A percentile compares a stretch with the other conserved stretches of the same genome.
These are phyloP conservation scores for Dryoscopus gambensis DNA, from an alignment of 2,113 vertebrate species.

Conservation along the genomic window DNA sequence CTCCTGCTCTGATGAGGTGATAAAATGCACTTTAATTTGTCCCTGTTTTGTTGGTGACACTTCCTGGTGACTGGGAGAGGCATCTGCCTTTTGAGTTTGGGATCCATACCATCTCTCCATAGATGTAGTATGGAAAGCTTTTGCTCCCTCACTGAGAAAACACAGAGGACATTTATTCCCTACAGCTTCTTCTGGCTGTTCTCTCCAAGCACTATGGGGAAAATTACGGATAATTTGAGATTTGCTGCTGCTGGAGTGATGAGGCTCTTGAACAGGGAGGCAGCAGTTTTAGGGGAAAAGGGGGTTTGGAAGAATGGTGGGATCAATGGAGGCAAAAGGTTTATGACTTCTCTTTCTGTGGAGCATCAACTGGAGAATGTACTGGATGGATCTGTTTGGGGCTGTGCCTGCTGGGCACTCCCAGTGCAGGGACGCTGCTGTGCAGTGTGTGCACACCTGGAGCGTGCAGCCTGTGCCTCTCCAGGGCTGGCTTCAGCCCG, in stretches of 20 bases:
- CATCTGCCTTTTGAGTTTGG: not conserved
- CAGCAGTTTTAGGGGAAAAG: not conserved
- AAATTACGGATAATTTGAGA: not conserved
- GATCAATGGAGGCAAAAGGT: not conserved
- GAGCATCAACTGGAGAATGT: not conserved
- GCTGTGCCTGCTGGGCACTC: not conserved
- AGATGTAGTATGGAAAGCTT: not conserved
- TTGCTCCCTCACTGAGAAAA: not conserved
- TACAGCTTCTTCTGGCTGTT: not conserved
- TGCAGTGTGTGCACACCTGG: not conserved
- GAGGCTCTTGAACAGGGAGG: not conserved
- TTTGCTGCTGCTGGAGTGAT: not conserved
- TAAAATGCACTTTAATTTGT: conserved; percentile 25
- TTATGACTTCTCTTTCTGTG: not conserved
- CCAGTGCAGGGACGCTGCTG: accelerated
- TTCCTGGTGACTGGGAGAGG: not conserved
- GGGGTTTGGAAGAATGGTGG: not conserved
- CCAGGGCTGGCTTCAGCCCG: not conserved
- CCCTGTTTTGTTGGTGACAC: not conserved
- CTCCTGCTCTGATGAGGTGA: not conserved
- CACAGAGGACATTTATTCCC: accelerated
- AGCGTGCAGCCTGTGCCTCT: accelerated
- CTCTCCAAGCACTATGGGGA: not conserved
- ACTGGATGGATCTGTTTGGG: not conserved
- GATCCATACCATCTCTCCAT: not conserved